These are phyloP conservation scores for Nowickia ferox DNA, from an alignment of 2,888 invertebrate genomes.

Conservation along the genomic window DNA sequence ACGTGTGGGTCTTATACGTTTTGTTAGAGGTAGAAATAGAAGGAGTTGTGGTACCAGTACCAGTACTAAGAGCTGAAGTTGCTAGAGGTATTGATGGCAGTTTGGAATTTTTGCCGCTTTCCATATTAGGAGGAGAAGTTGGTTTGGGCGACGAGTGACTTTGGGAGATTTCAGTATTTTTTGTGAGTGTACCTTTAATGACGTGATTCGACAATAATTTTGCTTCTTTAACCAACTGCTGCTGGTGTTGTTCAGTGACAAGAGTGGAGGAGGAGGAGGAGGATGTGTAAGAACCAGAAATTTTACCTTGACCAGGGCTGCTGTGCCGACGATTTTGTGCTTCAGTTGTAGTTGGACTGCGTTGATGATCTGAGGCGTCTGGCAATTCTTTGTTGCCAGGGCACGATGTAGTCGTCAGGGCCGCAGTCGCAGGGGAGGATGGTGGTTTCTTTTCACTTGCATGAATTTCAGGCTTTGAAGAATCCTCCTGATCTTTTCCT, in stretches of 20 bases:
- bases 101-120: conserved; percentile 64
- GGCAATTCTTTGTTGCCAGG: conserved; percentile 48
- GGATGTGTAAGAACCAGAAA: conserved; percentile 55
- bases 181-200: conserved; percentile 48
- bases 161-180: conserved; percentile 65
- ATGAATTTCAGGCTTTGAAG: conserved; percentile 72
- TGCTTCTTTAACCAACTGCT: conserved; percentile 53
- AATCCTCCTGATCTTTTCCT: conserved; percentile 75
- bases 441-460: conserved; percentile 75
- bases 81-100: conserved; percentile 55
- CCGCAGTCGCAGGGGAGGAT: conserved; percentile 71
- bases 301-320: conserved; percentile 69
- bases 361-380: conserved; percentile 48
- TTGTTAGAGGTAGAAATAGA: conserved; percentile 69
- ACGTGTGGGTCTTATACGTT: conserved; percentile 62
- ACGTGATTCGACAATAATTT: conserved; percentile 45
- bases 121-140: conserved; percentile 58
- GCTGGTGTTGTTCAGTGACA: conserved; percentile 56
- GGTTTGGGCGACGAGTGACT: conserved; percentile 54
- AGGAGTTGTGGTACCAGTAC: conserved; percentile 70
- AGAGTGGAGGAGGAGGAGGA: conserved; percentile 44
- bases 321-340: conserved; percentile 61
- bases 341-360: conserved; percentile 53
- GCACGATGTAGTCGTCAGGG: conserved; percentile 45
- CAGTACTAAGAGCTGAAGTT: conserved; percentile 54